phyloP scores from a whole-genome alignment of 2,113 vertebrate species.

The Periophthalmus modestus region DNA sequence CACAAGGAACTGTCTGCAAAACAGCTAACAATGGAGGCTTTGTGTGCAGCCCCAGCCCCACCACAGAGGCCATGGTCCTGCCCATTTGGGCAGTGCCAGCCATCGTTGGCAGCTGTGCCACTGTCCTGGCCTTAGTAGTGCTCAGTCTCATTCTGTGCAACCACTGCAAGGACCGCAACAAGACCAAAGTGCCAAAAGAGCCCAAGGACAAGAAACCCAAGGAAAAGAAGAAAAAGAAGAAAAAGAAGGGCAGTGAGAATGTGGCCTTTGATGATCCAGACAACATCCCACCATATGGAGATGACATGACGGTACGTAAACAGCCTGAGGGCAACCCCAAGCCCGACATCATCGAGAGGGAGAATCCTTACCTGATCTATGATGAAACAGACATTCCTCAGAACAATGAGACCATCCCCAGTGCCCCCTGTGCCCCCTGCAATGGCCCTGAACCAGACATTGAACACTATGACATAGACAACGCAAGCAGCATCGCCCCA shows the following conservation, averaged over 20 bases:
- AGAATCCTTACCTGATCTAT: constrained; percentile 96
- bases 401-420: constrained; percentile 84
- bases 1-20: constrained; percentile 82
- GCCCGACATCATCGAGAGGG: constrained; percentile 95
- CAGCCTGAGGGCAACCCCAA: constrained; percentile 97
- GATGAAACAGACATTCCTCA: constrained; percentile 91
- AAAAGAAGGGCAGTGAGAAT: constrained; percentile 97
- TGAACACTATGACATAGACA: constrained; percentile 97
- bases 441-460: constrained; percentile 83
- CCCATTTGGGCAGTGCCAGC: constrained; percentile 96
- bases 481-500: constrained; percentile 96
- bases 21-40: constrained; percentile 76
- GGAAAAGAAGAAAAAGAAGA: constrained; percentile 95
- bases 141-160: constrained; percentile 93
- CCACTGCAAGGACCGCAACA: constrained; percentile 86
- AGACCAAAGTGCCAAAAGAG: constrained; percentile 81
- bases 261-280: constrained; percentile 95
- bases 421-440: constrained; percentile 87
- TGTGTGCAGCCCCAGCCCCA: constrained; percentile 75
- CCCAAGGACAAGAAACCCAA: constrained; percentile 87
- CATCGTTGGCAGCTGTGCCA: constrained; percentile 93
- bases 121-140: constrained; percentile 87
- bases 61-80: constrained; percentile 77
- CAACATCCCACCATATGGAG: constrained; percentile 91
- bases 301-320: constrained; percentile 94